phyloP scores from a whole-genome alignment of 2,113 vertebrate genomes.

The Cheilinus undulatus region DNA sequence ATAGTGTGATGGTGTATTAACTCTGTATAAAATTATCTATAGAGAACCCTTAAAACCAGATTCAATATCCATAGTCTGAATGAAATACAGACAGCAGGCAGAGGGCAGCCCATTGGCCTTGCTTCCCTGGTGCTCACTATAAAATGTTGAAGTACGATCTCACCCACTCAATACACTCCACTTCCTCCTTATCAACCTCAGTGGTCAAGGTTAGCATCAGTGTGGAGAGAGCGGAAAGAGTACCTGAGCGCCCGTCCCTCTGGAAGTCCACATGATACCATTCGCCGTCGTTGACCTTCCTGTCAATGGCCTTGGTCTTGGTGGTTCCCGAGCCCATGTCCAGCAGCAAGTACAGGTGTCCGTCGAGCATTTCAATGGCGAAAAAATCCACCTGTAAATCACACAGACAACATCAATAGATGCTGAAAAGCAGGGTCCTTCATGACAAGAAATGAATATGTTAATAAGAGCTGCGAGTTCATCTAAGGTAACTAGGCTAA shows the following conservation, averaged over 20 bases:
- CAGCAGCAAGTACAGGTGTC: conserved; percentile 93
- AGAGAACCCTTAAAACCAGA: conserved; percentile 4
- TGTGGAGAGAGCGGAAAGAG: conserved; percentile 14
- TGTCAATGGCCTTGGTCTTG: conserved; percentile 94
- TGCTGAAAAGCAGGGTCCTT: neutral
- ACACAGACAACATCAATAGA: conserved; percentile 18
- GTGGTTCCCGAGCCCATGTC: conserved; percentile 99
- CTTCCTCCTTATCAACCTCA: conserved; percentile 6
- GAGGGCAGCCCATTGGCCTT: conserved; percentile 12
- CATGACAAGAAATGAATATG: conserved; percentile 24
- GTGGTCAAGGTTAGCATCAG: conserved; percentile 11
- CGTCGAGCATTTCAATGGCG: conserved; percentile 98
- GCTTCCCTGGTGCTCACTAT: conserved; percentile 5
- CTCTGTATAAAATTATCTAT: conserved; percentile 12
- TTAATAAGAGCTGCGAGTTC: conserved; percentile 13
- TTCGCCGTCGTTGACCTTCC: conserved; percentile 97
- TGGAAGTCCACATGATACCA: conserved; percentile 99
- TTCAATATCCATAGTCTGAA: conserved; percentile 18
- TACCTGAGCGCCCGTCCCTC: conserved; percentile 96
- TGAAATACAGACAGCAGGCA: conserved; percentile 34
- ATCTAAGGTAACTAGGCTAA: neutral
- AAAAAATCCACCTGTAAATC: conserved; percentile 90
- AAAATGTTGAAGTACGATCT: conserved; percentile 14
- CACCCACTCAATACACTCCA: conserved; percentile 15
- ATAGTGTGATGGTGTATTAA: conserved; percentile 17